Percentiles rank a stretch among this genome's conserved stretches.
These are phyloP conservation scores for Kradibia gibbosae DNA, from an alignment of 1,140 invertebrate species.

Conservation along the genomic window DNA sequence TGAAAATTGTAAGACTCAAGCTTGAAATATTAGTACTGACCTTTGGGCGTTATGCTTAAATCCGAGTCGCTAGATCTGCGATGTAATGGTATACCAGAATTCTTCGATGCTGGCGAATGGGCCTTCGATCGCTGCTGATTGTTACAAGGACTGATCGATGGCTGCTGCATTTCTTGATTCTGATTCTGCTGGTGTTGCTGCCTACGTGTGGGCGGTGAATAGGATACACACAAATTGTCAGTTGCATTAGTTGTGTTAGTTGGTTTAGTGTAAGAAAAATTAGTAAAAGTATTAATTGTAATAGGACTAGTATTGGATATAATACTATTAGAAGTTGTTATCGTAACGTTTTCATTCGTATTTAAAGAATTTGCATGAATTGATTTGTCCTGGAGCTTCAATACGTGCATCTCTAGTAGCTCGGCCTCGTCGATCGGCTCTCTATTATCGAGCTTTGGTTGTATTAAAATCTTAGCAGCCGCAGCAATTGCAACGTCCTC, in stretches of 20 bases:
- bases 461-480: background rate
- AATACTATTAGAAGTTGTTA: background rate
- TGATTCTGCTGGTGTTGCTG: conserved; percentile 52
- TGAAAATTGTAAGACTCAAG: no score
- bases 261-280: conserved; percentile 52
- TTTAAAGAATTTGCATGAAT: background rate
- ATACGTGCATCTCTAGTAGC: conserved; percentile 19
- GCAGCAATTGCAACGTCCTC: background rate
- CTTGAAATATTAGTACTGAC: conserved; percentile 71
- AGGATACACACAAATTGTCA: conserved; percentile 71
- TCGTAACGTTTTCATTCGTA: background rate
- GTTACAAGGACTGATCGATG: conserved; percentile 55
- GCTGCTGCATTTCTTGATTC: background rate
- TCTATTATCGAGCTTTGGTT: background rate
- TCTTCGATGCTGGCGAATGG: conserved; percentile 74
- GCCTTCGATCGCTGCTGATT: conserved; percentile 57
- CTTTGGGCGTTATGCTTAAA: conserved; percentile 92
- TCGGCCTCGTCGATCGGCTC: background rate
- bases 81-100: conserved; percentile 74
- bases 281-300: conserved; percentile 26
- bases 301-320: background rate
- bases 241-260: conserved; percentile 69
- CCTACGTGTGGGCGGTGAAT: conserved; percentile 65
- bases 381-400: background rate
- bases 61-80: conserved; percentile 94